Base-by-base conservation (phyloP, 37 sponge, comb jelly and placozoan genomes). In the Eunapius fragilis region DNA sequence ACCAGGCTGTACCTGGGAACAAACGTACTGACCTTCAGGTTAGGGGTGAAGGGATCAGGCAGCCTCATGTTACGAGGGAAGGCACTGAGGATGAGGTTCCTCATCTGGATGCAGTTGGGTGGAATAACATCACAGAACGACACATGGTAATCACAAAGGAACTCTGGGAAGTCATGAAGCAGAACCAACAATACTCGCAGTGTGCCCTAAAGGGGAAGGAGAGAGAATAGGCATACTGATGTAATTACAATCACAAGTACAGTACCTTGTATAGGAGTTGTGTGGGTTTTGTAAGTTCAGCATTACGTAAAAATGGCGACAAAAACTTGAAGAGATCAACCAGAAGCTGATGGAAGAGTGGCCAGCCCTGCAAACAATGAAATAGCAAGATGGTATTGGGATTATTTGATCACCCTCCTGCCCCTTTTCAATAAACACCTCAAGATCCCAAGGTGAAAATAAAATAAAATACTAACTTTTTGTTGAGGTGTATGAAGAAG, bases 141-240 rank as follows among this genome's bases (percentile, higher is more conserved):
- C 87, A 97, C 97, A 85, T 99, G 99, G 76, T 97, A 97, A 76
- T 99, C 99, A 89, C 99, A 99, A 25, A 99, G 92, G 50, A 99
- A 99, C 93, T 99, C 99, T 0, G 99, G 99, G 81, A 99, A 99
- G 85, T 99, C 99, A 75, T 99, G 99, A 27, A 99, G 89, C 78
- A 99, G 92, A 14, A 99, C 99, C 37, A 99, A 87, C 73, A 99
- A 82, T 24, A 97, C 96, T 72, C 99, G 86, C 74, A 99, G 88
- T 2, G 98, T 97, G 37, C 98, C 99, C 96, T 96, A 82, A 3
- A 12, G 82, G 34, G 75, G 79, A 37, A 75, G 4, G 3, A 72
- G 3, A 31, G 19, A 7, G 19, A 86, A 7, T 4, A 10, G 25
- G 14, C 76, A 85, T 32, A 33, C 37, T 50, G 6, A 77, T 24